These are phyloP conservation scores for Fulica atra DNA, from an alignment of 2,113 vertebrate species.

Conservation along the genomic window DNA sequence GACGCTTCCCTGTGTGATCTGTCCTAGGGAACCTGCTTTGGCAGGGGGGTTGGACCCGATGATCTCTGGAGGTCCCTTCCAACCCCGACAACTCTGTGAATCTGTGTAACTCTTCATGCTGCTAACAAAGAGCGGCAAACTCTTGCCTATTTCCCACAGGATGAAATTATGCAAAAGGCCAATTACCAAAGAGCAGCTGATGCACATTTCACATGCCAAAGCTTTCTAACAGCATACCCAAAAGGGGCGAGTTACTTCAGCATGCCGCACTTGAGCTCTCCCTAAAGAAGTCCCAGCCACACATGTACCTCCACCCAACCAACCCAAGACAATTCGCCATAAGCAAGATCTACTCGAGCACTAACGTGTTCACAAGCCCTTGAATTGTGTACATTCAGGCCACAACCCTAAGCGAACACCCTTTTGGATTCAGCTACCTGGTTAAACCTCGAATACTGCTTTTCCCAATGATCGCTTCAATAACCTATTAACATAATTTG, in stretches of 20 bases:
- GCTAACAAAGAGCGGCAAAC: neutral
- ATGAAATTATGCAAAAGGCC: neutral
- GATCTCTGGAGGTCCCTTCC: too few relatives aligned
- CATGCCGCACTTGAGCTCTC: accelerated
- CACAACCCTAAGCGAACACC: neutral
- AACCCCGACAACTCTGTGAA: neutral
- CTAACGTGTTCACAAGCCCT: neutral
- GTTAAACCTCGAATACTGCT: accelerated
- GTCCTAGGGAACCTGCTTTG: too few relatives aligned
- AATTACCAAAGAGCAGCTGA: conserved; percentile 6
- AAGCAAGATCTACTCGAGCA: neutral
- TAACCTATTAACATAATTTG: neutral
- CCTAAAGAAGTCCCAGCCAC: accelerated
- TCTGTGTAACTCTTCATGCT: accelerated
- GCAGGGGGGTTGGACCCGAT: too few relatives aligned
- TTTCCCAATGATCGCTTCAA: neutral
- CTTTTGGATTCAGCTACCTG: neutral
- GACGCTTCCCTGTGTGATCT: too few relatives aligned
- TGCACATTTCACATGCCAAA: neutral
- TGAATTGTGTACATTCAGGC: neutral
- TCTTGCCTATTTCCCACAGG: neutral
- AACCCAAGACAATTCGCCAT: accelerated
- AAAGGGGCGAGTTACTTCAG: neutral
- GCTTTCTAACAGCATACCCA: neutral
- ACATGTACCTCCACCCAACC: too few relatives aligned